A percentile compares a stretch with the other conserved stretches of the same genome.
Conservation (phyloP, 30 jellyfish, hydroid and myxozoan species). For the Pelagia noctiluca region DNA sequence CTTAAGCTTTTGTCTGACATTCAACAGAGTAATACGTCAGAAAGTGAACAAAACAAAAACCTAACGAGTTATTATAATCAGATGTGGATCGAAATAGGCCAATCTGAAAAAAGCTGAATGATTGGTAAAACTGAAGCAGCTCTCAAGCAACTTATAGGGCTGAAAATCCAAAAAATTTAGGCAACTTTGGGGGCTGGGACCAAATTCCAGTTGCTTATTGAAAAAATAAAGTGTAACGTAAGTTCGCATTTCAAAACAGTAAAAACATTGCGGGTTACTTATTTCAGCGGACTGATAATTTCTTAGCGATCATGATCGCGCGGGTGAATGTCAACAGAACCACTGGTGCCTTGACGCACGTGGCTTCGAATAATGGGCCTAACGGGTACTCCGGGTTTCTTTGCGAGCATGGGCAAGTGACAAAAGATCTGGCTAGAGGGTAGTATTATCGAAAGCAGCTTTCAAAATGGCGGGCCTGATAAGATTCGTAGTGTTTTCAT, state of each 20-base stretch:
- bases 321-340: constrained; percentile 40
- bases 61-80: too few relatives aligned
- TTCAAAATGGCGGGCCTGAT: constrained; percentile 57
- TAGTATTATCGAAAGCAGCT: constrained; percentile 5
- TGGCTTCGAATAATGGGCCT: constrained; percentile 53
- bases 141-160: too few relatives aligned
- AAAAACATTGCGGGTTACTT: not conserved
- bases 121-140: too few relatives aligned
- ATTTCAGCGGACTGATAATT: constrained; percentile 4
- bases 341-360: constrained; percentile 52
- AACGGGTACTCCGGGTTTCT: constrained; percentile 10
- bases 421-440: not conserved
- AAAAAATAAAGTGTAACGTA: not conserved
- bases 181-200: too few relatives aligned
- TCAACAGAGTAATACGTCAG: too few relatives aligned
- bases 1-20: too few relatives aligned
- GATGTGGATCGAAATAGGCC: too few relatives aligned
- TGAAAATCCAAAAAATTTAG: too few relatives aligned
- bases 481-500: constrained; percentile 19
- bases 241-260: not conserved
- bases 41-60: too few relatives aligned
- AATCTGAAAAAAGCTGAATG: too few relatives aligned
- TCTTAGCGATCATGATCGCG: constrained; percentile 48
- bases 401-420: not conserved
- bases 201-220: too few relatives aligned